These are phyloP conservation scores for Pantherophis vulpinus DNA, from an alignment of 2,797 vertebrate genomes.

Conservation along the genomic window DNA sequence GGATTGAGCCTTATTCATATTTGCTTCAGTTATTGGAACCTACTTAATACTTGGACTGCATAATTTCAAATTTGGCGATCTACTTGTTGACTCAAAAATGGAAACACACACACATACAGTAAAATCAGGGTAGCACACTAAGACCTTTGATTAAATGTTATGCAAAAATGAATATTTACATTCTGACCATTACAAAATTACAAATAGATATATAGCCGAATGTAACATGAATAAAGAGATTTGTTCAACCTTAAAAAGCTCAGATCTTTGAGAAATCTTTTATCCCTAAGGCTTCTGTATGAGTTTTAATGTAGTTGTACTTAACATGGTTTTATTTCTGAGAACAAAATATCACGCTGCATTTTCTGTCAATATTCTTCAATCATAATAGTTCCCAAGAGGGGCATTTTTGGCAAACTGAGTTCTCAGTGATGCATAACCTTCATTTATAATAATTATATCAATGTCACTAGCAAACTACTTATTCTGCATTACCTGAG, in stretches of 20 bases:
- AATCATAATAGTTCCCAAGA: background rate
- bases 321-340: background rate
- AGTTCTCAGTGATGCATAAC: conserved; percentile 38
- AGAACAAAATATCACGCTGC: background rate
- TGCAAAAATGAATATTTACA: background rate
- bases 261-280: background rate
- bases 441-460: conserved; percentile 32
- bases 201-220: background rate
- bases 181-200: background rate
- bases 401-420: conserved; percentile 32
- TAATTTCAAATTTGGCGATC: background rate
- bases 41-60: background rate
- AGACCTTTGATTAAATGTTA: background rate
- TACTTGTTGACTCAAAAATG: background rate
- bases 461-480: conserved; percentile 51
- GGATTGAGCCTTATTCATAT: background rate
- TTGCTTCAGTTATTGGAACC: background rate
- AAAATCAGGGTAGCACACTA: background rate
- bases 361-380: background rate
- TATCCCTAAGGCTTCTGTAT: background rate
- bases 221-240: background rate
- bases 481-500: conserved; percentile 29
- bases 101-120: background rate
- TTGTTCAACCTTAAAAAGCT: background rate
- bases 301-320: background rate